These are phyloP conservation scores for Adineta ricciae DNA, from an alignment of 2,888 invertebrate species.

Conservation along the genomic window DNA sequence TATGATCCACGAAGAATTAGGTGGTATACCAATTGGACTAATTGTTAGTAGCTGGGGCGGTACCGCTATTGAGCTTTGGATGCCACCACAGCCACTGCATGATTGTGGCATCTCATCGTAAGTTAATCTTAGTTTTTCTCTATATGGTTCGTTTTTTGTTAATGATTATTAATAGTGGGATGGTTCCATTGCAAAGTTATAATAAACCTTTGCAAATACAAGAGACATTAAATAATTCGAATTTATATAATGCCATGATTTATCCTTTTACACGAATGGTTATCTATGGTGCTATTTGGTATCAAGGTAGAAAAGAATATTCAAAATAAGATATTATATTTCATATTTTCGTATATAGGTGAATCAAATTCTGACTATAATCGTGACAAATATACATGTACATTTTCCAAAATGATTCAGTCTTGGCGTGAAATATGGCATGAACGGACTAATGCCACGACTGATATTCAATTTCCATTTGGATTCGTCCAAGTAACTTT, in stretches of 20 bases:
- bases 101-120: conserved; percentile 37
- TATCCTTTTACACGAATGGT: conserved; percentile 42
- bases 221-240: conserved; percentile 21
- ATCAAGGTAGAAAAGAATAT: conserved; percentile 39
- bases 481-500: conserved; percentile 43
- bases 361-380: conserved; percentile 38
- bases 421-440: conserved; percentile 41
- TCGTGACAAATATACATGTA: conserved; percentile 29
- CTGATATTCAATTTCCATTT: conserved; percentile 36
- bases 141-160: too few relatives aligned
- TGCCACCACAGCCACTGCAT: conserved; percentile 39
- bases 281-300: conserved; percentile 44
- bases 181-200: too few relatives aligned
- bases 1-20: conserved; percentile 38
- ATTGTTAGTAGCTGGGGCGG: conserved; percentile 40
- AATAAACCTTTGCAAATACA: too few relatives aligned
- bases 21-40: conserved; percentile 43
- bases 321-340: background rate
- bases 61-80: conserved; percentile 42
- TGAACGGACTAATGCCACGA: conserved; percentile 35
- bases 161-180: too few relatives aligned
- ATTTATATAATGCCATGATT: conserved; percentile 46
- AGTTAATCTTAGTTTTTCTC: background rate
- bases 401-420: conserved; percentile 42
- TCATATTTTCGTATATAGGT: conserved; percentile 35